Conservation (phyloP, 2,797 vertebrate species). For the Spinibarbus caldwelli region DNA sequence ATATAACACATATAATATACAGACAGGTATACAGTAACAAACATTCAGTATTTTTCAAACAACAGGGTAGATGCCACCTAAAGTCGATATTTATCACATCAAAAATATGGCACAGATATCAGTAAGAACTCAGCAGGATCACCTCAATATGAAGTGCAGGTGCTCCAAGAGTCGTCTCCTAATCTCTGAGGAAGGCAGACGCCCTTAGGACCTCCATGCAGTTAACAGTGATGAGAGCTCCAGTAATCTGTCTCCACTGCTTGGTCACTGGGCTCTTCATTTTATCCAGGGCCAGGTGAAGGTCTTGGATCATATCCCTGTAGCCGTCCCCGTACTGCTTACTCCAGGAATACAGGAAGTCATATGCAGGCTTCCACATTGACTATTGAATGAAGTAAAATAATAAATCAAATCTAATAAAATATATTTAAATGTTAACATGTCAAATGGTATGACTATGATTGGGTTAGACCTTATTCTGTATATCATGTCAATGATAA, state of each 20-base stretch:
- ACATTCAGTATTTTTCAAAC: slow-evolving; percentile 11
- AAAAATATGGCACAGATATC: background rate
- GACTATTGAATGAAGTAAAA: slow-evolving; percentile 87
- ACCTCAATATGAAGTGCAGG: background rate
- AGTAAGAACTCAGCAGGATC: background rate
- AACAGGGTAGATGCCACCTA: background rate
- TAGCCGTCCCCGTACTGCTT: slow-evolving; percentile 87
- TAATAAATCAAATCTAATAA: background rate
- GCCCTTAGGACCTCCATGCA: slow-evolving; percentile 86
- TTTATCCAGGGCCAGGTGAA: slow-evolving; percentile 91
- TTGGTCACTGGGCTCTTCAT: slow-evolving; percentile 94
- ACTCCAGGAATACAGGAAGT: slow-evolving; percentile 94
- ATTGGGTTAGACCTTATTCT: background rate
- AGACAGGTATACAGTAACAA: slow-evolving; percentile 26
- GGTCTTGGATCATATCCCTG: slow-evolving; percentile 92
- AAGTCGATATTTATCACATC: background rate
- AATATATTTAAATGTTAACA: background rate
- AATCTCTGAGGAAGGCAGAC: slow-evolving; percentile 78
- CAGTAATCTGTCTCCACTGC: slow-evolving; percentile 93
- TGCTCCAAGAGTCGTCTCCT: slow-evolving; percentile 30
- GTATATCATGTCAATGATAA: background rate
- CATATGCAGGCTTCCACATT: slow-evolving; percentile 99
- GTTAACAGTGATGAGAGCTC: slow-evolving; percentile 89
- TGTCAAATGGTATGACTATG: background rate
- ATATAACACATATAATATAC: slow-evolving; percentile 7